phyloP scores from a whole-genome alignment of 2,888 invertebrate species.

The Plebejus argus region DNA sequence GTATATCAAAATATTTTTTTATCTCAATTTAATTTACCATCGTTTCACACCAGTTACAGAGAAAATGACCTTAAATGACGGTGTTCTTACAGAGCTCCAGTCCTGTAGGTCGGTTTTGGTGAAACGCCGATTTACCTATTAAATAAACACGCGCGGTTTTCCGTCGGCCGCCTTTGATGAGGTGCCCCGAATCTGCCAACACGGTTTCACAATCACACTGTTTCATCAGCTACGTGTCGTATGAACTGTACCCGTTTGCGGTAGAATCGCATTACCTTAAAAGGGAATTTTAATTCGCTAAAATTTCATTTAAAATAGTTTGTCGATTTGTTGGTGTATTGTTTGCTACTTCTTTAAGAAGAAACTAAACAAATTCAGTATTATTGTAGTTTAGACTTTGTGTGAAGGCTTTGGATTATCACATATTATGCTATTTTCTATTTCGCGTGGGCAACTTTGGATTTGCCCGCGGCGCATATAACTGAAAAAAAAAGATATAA shows the following conservation, averaged over 20 bases:
- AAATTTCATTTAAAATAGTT: not conserved
- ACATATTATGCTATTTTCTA: too few species aligned
- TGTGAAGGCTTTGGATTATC: too few species aligned
- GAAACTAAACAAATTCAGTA: too few species aligned
- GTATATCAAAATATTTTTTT: too few species aligned
- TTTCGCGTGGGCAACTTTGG: too few species aligned
- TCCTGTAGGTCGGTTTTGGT: not conserved
- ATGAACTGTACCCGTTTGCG: not conserved
- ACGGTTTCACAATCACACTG: conserved; percentile 6
- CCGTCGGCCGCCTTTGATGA: conserved; percentile 11
- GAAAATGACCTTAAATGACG: not conserved
- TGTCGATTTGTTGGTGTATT: not conserved
- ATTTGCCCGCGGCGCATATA: too few species aligned
- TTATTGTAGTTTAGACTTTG: too few species aligned
- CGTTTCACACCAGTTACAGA: not conserved
- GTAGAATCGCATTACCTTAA: not conserved
- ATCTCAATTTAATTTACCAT: not conserved
- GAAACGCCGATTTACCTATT: conserved; percentile 7
- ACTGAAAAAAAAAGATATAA: too few species aligned
- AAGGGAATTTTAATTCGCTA: not conserved
- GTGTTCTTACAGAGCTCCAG: not conserved
- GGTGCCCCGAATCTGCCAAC: conserved; percentile 9
- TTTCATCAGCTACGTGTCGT: not conserved
- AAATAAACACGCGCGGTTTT: conserved; percentile 17
- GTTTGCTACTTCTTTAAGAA: not conserved